Conservation (phyloP, 2,888 invertebrate genomes). For the Germaria angustata region DNA sequence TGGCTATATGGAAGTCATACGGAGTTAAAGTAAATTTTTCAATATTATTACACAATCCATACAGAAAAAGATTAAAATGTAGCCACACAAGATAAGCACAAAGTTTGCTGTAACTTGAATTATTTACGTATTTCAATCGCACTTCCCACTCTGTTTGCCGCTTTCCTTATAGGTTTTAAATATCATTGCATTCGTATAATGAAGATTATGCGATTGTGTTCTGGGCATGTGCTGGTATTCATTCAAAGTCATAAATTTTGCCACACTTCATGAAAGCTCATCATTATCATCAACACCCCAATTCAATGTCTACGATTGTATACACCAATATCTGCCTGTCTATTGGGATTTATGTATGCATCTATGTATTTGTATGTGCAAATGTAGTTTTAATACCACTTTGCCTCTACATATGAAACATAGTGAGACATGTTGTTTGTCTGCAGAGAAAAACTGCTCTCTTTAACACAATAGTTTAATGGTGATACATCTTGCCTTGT, state of each 20-base stretch:
- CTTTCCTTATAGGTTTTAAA: conserved; percentile 7
- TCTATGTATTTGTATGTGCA: not conserved
- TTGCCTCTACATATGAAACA: not conserved
- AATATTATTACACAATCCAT: not conserved
- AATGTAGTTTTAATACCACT: not conserved
- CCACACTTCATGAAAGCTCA: conserved; percentile 65
- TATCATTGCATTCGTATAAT: conserved; percentile 10
- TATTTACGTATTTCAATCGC: conserved; percentile 43
- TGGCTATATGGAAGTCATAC: not conserved
- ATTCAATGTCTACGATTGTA: conserved; percentile 11
- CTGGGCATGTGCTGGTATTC: conserved; percentile 24
- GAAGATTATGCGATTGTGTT: not conserved
- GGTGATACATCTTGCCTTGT: conserved; percentile 66
- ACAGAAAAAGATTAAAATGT: not conserved
- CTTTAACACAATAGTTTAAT: conserved; percentile 60
- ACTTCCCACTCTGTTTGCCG: not conserved
- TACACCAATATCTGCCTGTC: not conserved
- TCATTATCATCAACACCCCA: conserved; percentile 67
- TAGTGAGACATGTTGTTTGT: conserved; percentile 42
- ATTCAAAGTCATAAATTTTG: conserved; percentile 61
- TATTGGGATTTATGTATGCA: too few relatives aligned
- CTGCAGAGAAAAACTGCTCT: conserved; percentile 52
- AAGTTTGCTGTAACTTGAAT: conserved; percentile 51
- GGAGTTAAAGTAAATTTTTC: conserved; percentile 4
- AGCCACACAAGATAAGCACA: conserved; percentile 52